Evolutionary conservation across 2,113 vertebrate genomes (phyloP), one percentile per base, ranked within the genome.

Genomic region (Myotis brandtii): DNA sequence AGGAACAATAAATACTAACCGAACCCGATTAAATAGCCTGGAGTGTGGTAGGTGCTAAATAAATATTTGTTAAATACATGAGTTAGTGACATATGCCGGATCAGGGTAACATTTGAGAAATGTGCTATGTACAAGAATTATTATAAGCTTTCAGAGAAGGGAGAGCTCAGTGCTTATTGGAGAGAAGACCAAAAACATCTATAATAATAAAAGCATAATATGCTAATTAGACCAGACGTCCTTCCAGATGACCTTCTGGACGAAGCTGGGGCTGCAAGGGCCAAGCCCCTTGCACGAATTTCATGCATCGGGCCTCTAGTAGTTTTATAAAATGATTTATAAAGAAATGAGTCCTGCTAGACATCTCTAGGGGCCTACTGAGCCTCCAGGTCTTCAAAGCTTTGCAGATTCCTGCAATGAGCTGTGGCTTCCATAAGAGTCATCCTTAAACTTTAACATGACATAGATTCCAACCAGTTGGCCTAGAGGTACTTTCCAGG

Each of bases 1-100:
- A 86, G 56, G 23, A 94, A 87, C n/a, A 83, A 34, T 72, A 79
- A 92, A 94, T 83, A 92, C 18, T 69, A 89, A 79, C 7, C 48
- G 5, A 84, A 52, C 46, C 52, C 23, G 89, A 3, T 30, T 46
- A 87, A 84, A 73, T 8, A 94, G 92, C 32, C 54, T 96, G 11
- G 30, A 83, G 80, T 85, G 67, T 72, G 32, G 50, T 43, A 83
- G 17, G 21, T 79, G n/a, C 64, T 91, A 87, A 86, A 64, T n/a
- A 87, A 76, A 9, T 86, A 69, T 77, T 70, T 88, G 32, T 85
- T 91, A 95, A 79, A 73, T 89, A 50, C 3, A 64, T 72, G 62
- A 82, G 89, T 83, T 83, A 89, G 56, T 90, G 87, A 83, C 9
- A 23, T 34, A 89, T 66, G 37, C 21, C 34, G 1, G 70, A 84